Base-by-base conservation (phyloP, 2,797 vertebrate species). In the Simalia tracyae region DNA sequence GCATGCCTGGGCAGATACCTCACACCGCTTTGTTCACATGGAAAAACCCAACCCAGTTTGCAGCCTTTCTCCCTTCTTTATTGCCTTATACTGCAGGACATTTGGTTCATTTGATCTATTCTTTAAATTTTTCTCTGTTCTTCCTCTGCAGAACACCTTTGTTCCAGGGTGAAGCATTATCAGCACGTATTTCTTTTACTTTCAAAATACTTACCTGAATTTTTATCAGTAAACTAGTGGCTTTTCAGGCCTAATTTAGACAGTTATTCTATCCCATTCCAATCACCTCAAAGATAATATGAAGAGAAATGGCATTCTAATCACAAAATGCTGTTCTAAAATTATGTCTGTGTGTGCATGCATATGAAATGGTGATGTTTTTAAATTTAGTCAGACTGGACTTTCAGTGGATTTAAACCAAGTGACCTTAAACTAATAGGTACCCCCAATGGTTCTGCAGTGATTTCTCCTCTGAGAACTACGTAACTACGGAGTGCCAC, bases 1-100 rank as follows among this genome's bases (percentile, higher is more conserved):
- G 86, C 95, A 95, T 95, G 93, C 90, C 90, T 85, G 89, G 91
- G 93, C 93, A 61, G 89, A 94, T 93, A 85, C 64, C 89, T 91
- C 81, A 50, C 68, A 90, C 90, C 92, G 63, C 46, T 91, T 56
- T 84, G 92, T 88, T 90, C 59, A 42, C 88, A 91, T n/a, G 91
- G 92, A 92, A 95, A 95, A 91, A 60, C 46, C 17, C n/a, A 68
- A 31, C 31, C 60, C 91, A 56, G 50, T n/a, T 86, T 91, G 54
- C 10, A 2, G 57, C 31, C 8, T 50, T 64, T 88, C 72, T 89
- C 91, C 5, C 0, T 0, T 88, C 68, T 76, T 91, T 95, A 15
- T 93, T 63, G 24, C 84, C 59, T 66, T 84, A 64, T 89, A 24
- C 68, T 24, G n/a, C 90, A 76, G 91, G 92, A 89, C 6, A 64